Base-by-base conservation (phyloP, 2,113 vertebrate species). In the Eurystomus gularis region DNA sequence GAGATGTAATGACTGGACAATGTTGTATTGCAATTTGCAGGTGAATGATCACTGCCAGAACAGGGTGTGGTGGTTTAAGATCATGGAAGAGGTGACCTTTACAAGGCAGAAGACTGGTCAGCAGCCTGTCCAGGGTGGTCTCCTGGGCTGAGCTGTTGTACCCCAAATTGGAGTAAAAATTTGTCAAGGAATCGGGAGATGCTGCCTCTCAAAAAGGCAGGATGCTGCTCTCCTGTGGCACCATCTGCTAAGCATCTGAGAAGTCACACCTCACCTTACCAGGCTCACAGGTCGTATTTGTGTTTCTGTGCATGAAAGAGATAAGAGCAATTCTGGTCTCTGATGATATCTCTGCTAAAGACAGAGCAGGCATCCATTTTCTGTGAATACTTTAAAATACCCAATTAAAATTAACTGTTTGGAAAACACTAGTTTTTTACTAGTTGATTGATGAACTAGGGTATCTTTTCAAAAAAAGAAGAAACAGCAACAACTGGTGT, bases 321-420 rank as follows among this genome's bases (percentile, higher is more conserved):
- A n/a, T 37, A n/a, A 78, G 46, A 57, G 72, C 58, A 84, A 58
- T 52, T 35, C 46, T 49, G n/a, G 49, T 81, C 60, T 75, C 72
- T 91, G 93, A 82, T 48, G 70, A 71, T 31, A 76, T 65, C 84
- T 91, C 40, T 86, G 62, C 52, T 87, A 73, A 89, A 93, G 84
- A 25, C 65, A 88, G 37, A 73, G 21, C 54, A 90, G 66, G 37
- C 87, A 82, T 70, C 71, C 62, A 66, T 90, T 96, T 93, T 85
- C 66, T 88, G 49, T 86, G 85, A 85, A 64, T 90, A 75, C 71
- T 93, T 96, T 71, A 54, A 95, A 88, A 94, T 64, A 73, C 25
- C 39, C 82, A 91, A 78, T 96, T 96, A 96, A 96, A 95, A 94
- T 96, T 94, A 96, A 94, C 90, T 83, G 94, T 93, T 96, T 92